Base-by-base conservation (phyloP, 2,888 invertebrate genomes). In the Pollenia angustigena region DNA sequence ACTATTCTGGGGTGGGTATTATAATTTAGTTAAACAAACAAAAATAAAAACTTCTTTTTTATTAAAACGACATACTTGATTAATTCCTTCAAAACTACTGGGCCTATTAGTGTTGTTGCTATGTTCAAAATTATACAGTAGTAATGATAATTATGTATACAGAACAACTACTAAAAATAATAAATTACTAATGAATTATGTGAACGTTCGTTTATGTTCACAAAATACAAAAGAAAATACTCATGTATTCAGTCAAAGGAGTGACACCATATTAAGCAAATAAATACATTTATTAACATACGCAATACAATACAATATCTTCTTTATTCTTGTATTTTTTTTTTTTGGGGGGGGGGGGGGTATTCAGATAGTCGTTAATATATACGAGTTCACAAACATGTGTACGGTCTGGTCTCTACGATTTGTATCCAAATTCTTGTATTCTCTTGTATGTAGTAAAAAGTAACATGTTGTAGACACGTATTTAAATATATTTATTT, bases 161-260 rank as follows among this genome's bases (percentile, higher is more conserved):
- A 91, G 81, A 87, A 89, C 91, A 89, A 85, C 88, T 88, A 90
- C 90, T 89, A 89, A 89, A 89, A 90, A 91, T 90, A 90, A 91
- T 91, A 91, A 91, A 91, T 91, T 90, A 91, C 90, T 89, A 90
- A 89, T 89, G 90, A 91, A 90, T 90, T 91, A 91, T 86, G 87
- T 87, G 76, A 79, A 62, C 79, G 72, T 82, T 52, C 79, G 69
- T 82, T 52, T 50, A 76, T 87, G 83, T 78, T 72, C 40, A 76
- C 71, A 23, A 81, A 68, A 76, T 83, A 80, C 58, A 58, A 81
- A 81, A 58, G 54, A 60, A 83, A 68, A 64, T 79, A 66, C 44
- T 76, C 71, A 76, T 83, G 83, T 83, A 44, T 32, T 66, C 16
- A 83, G 83, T 83, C 83, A 83, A 83, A 76, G 79, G 48, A 87